Evolutionary conservation across 2,888 invertebrate species (phyloP), one percentile per base, ranked within the genome.

Genomic region (Hetaerina titia): DNA sequence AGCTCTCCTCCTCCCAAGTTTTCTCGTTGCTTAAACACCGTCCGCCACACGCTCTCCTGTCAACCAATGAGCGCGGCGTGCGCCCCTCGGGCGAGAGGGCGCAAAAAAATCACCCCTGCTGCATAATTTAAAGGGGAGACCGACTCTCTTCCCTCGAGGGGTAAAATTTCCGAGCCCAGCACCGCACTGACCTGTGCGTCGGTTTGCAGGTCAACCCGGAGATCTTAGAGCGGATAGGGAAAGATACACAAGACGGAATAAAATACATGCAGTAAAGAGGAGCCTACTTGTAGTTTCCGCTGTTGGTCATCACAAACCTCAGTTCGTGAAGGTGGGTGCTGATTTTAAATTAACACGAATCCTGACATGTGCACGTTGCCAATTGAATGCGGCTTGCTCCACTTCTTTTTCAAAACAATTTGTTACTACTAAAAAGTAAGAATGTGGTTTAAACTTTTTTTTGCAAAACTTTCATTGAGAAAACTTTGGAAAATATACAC

Each of bases 181-280:
- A 69, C 69, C 69, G n/a, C 69, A 17, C 69, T 69, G 81, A 81
- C 81, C 81, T 15, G 81, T 81, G 81, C 81, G 81, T 81, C 22
- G 81, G 81, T 81, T 81, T 8, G 25, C 25, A 13, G 81, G n/a
- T n/a, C n/a, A 81, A 31, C 31, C 81, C 25, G 81, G n/a, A n/a
- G n/a, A 25, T n/a, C n/a, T 81, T n/a, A 13, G 81, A 31, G 69
- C 81, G 9, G 81, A 81, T 81, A 31, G 81, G 81, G 22, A 81
- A 81, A 81, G 81, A 81, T 31, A 81, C 81, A 81, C 81, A 81
- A 25, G 81, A 31, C 31, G 31, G 22, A 31, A 31, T 9, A 31
- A 31, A 81, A 81, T 81, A 31, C 22, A 81, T 81, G 81, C 25
- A 11, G 81, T 25, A 8, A 81, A 22, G 81, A 81, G 81, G 81